phyloP scores from a whole-genome alignment of 2,797 vertebrate species.

The Anguilla pacifica region DNA sequence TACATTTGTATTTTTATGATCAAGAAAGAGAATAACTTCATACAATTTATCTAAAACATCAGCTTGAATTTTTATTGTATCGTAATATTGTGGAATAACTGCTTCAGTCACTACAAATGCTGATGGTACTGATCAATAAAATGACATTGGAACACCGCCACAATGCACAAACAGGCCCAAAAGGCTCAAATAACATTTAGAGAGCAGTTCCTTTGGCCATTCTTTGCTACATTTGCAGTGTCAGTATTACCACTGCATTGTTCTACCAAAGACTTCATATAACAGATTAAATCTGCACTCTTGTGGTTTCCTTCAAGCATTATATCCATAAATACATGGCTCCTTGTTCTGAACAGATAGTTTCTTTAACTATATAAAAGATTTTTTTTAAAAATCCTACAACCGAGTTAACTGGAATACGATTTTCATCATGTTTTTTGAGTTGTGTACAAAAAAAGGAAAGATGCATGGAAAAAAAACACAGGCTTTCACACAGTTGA shows the following conservation, averaged over 20 bases:
- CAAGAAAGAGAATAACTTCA: too few species aligned
- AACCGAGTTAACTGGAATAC: conserved; percentile 44
- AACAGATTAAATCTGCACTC: background rate
- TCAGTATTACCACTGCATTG: background rate
- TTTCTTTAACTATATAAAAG: background rate
- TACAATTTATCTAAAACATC: background rate
- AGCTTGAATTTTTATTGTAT: background rate
- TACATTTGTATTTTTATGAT: too few species aligned
- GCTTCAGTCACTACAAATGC: background rate
- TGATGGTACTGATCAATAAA: background rate
- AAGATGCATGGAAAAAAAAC: background rate
- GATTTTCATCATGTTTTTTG: conserved; percentile 40
- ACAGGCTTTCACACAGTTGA: background rate
- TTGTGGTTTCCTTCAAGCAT: background rate
- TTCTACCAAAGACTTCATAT: background rate
- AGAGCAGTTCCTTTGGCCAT: background rate
- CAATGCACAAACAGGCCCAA: background rate
- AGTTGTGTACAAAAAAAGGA: conserved; percentile 44
- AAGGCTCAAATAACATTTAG: conserved; percentile 10
- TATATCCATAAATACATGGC: background rate
- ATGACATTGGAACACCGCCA: background rate
- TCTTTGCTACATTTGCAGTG: background rate
- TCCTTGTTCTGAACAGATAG: background rate
- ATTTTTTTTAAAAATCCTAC: conserved; percentile 1
- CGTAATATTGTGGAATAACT: background rate